Evolutionary conservation across 1,140 invertebrate genomes (phyloP).

Genomic region (Meloidogyne hapla): DNA sequence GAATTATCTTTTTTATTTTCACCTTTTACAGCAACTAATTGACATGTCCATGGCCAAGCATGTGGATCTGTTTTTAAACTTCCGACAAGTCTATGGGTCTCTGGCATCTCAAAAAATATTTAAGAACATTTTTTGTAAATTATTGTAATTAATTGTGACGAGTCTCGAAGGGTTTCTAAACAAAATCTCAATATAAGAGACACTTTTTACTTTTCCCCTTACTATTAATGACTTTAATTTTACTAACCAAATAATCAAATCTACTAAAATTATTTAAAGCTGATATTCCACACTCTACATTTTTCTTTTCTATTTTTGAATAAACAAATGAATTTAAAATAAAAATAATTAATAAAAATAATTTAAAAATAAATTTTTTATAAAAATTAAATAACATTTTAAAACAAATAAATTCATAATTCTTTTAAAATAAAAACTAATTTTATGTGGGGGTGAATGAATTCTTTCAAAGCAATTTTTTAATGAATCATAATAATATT

Average conservation of each 20-base stretch:
- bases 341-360: not conserved
- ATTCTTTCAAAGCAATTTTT: no score
- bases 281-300: constrained; percentile 1
- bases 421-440: not conserved
- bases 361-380: no score
- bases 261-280: constrained; percentile 24
- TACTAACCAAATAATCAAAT: constrained; percentile 22
- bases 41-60: constrained; percentile 47
- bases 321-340: not conserved
- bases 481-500: no score
- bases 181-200: no score
- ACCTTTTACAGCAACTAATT: constrained; percentile 28
- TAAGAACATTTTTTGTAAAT: no score
- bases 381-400: not conserved
- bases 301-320: not conserved
- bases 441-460: no score
- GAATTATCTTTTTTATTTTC: not conserved
- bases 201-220: not conserved
- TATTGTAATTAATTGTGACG: no score
- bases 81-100: constrained; percentile 38
- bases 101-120: constrained; percentile 17
- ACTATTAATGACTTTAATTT: not conserved
- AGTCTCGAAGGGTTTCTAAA: no score
- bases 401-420: not conserved
- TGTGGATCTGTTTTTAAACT: constrained; percentile 34